Evolutionary conservation across 2,888 invertebrate genomes (phyloP).

Genomic region (Zeuzera pyrina): DNA sequence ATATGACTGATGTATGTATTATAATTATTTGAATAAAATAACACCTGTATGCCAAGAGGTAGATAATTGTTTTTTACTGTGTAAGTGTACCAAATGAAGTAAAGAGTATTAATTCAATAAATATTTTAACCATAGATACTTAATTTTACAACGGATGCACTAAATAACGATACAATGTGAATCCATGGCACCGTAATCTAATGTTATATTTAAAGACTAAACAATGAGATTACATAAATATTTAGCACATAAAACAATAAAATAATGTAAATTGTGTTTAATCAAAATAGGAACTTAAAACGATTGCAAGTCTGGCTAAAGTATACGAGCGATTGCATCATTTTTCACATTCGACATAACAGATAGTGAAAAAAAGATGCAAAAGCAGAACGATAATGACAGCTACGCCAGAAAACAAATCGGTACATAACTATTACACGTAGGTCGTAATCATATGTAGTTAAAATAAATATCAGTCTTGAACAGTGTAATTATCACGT

Average conservation of each 20-base stretch:
- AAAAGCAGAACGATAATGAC: too few species aligned
- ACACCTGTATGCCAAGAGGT: slow-evolving; percentile 25
- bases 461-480: too few species aligned
- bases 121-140: neutral
- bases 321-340: too few species aligned
- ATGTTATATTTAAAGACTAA: slow-evolving; percentile 28
- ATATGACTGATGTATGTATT: too few species aligned
- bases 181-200: slow-evolving; percentile 30
- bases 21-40: too few species aligned
- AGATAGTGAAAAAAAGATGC: too few species aligned
- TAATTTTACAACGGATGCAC: neutral
- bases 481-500: neutral
- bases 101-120: neutral
- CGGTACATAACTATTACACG: too few species aligned
- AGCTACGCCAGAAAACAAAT: too few species aligned
- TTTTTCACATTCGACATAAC: too few species aligned
- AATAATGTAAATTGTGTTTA: slow-evolving; percentile 35
- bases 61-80: slow-evolving; percentile 11
- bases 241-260: slow-evolving; percentile 29
- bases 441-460: too few species aligned
- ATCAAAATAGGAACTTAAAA: slow-evolving; percentile 67
- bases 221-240: slow-evolving; percentile 35
- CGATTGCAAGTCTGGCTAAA: slow-evolving; percentile 50
- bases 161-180: slow-evolving; percentile 2
- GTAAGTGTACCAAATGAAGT: neutral